A percentile compares a stretch with the other conserved stretches of the same genome.
These are phyloP conservation scores for Onychostoma macrolepis DNA, from an alignment of 2,113 vertebrate species.

Conservation along the genomic window DNA sequence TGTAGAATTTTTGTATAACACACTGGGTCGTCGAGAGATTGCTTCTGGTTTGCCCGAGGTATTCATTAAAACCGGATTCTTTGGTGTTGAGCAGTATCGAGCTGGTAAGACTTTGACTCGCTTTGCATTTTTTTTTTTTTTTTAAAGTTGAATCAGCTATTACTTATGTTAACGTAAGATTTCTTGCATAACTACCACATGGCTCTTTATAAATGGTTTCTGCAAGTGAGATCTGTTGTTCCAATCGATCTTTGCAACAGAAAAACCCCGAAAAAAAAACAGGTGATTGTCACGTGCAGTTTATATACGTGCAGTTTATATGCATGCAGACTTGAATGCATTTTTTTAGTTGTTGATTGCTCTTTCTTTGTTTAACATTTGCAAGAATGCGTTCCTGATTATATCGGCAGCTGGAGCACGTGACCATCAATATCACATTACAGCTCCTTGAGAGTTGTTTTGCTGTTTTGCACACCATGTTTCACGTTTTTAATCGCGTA, in stretches of 20 bases:
- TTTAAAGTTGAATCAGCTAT: background rate
- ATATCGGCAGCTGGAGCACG: conserved; percentile 20
- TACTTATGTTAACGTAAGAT: background rate
- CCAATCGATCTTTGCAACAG: background rate
- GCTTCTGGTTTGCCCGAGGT: background rate
- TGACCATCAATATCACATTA: conserved; percentile 36
- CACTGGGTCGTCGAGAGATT: background rate
- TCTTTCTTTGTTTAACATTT: background rate
- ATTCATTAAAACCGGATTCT: background rate
- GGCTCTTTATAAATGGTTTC: background rate
- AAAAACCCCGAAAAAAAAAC: too few relatives aligned
- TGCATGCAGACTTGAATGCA: background rate
- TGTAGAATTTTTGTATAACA: background rate
- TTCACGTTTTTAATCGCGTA: background rate
- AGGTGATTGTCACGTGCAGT: background rate
- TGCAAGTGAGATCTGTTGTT: background rate
- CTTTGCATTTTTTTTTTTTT: background rate
- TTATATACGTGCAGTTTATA: background rate
- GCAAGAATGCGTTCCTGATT: conserved; percentile 12
- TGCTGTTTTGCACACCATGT: conserved; percentile 18
- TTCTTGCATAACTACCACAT: background rate
- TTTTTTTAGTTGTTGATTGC: background rate
- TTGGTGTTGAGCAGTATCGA: conserved; percentile 6
- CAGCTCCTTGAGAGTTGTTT: conserved; percentile 27
- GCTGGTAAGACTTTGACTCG: conserved; percentile 10